Evolutionary conservation across 2,888 invertebrate species (phyloP), one percentile per base, ranked within the genome.

Genomic region (Parnassius glacialis): DNA sequence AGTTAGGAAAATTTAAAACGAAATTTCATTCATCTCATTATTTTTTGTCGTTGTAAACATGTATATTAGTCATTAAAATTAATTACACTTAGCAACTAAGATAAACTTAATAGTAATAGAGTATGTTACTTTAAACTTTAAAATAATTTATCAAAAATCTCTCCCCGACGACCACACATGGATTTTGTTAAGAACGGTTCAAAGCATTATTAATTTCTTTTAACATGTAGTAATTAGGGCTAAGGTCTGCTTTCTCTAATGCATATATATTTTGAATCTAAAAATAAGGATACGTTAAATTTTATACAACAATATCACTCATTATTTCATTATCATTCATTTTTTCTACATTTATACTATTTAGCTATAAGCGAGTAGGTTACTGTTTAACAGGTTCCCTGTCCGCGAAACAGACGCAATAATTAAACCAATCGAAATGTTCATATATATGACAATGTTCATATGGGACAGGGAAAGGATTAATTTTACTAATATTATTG

Each of bases 251-350:
- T 75, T 74, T 74, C 72, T 72, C 75, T 80, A 81, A 76, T 80
- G 75, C 79, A 80, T 76, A 82, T 81, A 84, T 81, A 85, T 78
- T 80, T 48, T 65, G 79, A 78, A 77, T 85, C 85, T 84, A 85
- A 86, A 87, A 85, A 85, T 85, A 84, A 83, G 75, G 76, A 73
- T 77, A 80, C 80, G 76, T 79, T 72, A 79, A 68, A 67, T 73
- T 77, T 75, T 71, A 64, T 75, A 78, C 73, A 76, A 73, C 72
- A 80, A 78, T 81, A 82, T 80, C 80, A 80, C 79, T 77, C 70
- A 66, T 73, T 70, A 73, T 70, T 72, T 70, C 10, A 13, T 65
- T 70, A 65, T 71, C 72, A 70, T 71, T 72, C 67, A 71, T 73
- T 75, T 77, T 76, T 70, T 73, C 71, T 65, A 70, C 66, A 70